Base-by-base conservation (phyloP, 2,888 invertebrate genomes). In the Antheraea assamensis region DNA sequence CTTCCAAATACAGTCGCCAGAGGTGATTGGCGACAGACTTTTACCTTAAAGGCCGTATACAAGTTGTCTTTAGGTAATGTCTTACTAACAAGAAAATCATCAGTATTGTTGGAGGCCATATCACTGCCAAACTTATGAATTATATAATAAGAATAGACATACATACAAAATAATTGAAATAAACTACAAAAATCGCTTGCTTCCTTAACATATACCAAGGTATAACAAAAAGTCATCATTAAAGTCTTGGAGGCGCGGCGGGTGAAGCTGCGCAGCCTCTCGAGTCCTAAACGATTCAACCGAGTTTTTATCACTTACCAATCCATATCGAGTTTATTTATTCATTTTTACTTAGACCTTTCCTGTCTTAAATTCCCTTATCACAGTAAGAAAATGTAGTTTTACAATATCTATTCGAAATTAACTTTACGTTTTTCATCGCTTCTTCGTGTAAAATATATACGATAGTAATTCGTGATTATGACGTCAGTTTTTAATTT, bases 201-300 rank as follows among this genome's bases (percentile, higher is more conserved):
- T 81, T 83, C 88, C 82, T 61, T 87, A 77, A 42, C 81, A 35
- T 82, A 83, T 79, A 82, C 90, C 88, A 79, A 77, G 76, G 71
- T 77, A 78, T 83, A 89, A 93, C 92, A 93, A 93, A 93, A 93
- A 94, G 88, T 92, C 86, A 92, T 93, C 93, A 93, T 93, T 93
- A 93, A 92, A 92, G 92, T 90, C 84, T 90, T 85, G 87, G 90
- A 91, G 92, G 92, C 89, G 90, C 90, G 91, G 88, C 90, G 90
- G 87, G 90, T 78, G 86, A 82, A 86, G 84, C 87, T 82, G 81
- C 87, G 83, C 88, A 88, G 91, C 90, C 87, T 89, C 90, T 88
- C 88, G 84, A 85, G 82, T 87, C 89, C 90, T 90, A 92, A 92
- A 91, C 90, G 90, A 91, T 90, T 86, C 90, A 87, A 83, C 87